Conservation (phyloP, 2,888 invertebrate genomes). For the Idaea biselata region DNA sequence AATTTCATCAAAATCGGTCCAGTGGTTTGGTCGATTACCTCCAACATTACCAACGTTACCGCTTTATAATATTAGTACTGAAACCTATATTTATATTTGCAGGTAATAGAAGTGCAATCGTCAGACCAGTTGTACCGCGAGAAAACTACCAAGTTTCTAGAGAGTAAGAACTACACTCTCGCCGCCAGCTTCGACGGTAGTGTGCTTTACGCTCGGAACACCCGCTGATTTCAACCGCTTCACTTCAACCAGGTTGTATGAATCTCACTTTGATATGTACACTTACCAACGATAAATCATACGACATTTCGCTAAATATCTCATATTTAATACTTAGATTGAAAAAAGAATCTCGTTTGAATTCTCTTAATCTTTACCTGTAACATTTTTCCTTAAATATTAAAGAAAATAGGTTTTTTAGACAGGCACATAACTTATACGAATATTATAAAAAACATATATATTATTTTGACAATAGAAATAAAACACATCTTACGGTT, state of each 20-base stretch:
- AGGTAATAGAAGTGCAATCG: slow-evolving; percentile 64
- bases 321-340: too few species aligned
- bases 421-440: too few species aligned
- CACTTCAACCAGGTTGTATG: neutral
- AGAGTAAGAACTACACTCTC: slow-evolving; percentile 60
- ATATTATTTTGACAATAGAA: too few species aligned
- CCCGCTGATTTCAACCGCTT: slow-evolving; percentile 13
- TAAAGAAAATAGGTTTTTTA: too few species aligned
- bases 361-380: too few species aligned
- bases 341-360: too few species aligned
- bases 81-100: slow-evolving; percentile 5
- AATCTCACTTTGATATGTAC: neutral
- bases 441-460: too few species aligned
- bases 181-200: slow-evolving; percentile 53
- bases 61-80: neutral
- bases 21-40: too few species aligned
- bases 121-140: slow-evolving; percentile 47
- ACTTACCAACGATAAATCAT: neutral
- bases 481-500: too few species aligned
- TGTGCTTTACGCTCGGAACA: slow-evolving; percentile 53
- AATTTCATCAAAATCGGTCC: too few species aligned
- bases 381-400: too few species aligned
- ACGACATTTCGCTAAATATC: neutral
- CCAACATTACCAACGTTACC: too few species aligned
- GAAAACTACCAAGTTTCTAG: slow-evolving; percentile 51